Base-by-base conservation (phyloP, 2,113 vertebrate species). In the Zingel zingel region DNA sequence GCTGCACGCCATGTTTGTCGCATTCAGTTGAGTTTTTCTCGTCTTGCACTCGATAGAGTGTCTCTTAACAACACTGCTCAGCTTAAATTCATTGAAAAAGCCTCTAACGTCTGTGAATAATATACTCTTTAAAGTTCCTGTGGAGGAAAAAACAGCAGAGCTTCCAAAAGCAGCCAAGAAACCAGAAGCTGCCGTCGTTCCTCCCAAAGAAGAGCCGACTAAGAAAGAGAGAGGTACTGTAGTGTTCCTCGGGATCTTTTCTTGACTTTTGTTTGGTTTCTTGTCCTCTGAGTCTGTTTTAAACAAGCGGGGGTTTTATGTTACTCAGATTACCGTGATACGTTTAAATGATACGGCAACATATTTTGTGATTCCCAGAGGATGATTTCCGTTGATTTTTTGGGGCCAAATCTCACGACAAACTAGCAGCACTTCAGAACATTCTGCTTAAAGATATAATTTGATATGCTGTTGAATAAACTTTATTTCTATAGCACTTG, bases 61-160 rank as follows among this genome's bases (percentile, higher is more conserved):
- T 43, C 27, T 88, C n/a, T 43, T 68, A 56, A 77, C 66, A 56
- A 64, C 18, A 50, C 36, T 80, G 80, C 82, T 82, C 19, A 63
- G 3, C 15, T 23, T 77, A n/a, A 82, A 33, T 47, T 62, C 16
- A 36, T 7, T 74, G 30, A 30, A 50, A 50, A 45, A 1, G 16
- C 27, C 56, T 86, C 59, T 91, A 88, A 90, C 66, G 14, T 66
- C 10, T 82, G 23, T 87, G 4, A 84, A 85, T 67, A 54, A 25
- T 94, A 27, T 95, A 39, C 87, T 93, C 83, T 96, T 96, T 96
- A 86, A 98, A 99, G 97, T 96, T 94, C 85, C 94, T 64, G 95
- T 96, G 81, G 94, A 95, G 58, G 93, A 95, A 82, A 97, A 95
- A 93, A 92, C 54, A 87, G 84, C 91, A 12, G 92, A 95, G 36